Evolutionary conservation across 2,888 invertebrate species (phyloP), one percentile per base, ranked within the genome.

Genomic region (Drosophila hamatofila): DNA sequence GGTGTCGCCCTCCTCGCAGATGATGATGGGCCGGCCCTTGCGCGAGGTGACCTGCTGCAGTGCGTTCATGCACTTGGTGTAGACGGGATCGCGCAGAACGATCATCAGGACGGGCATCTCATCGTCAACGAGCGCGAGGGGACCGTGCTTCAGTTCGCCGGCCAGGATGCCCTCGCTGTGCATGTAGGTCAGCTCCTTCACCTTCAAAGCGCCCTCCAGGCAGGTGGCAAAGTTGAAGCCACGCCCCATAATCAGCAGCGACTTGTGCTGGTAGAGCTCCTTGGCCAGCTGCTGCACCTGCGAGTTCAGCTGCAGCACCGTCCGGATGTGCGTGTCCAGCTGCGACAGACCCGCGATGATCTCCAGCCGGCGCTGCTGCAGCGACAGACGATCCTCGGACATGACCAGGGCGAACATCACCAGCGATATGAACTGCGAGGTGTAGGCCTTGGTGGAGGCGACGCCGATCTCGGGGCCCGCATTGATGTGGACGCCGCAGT

Each of bases 381-480:
- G 94, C 2, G 99, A 99, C 91, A 99, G 96, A 76, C 99, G 96
- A 93, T 99, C 99, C 92, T 99, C 99, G 91, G 98, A 98, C 96
- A 99, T 97, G 54, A 98, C 98, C 72, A 99, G 94, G 0, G 98
- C 98, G 92, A 99, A 99, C 98, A 99, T 98, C n/a, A 99, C 98
- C 74, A 99, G 94, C 0, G 99, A 97, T 75, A 99, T 96, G 93
- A 99, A 99, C 93, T 99, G 99, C 72, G 99, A 99, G 1, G 99
- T 99, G 93, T 99, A 99, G 0, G 99, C 99, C 94, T 99, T 99
- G 11, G 99, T 99, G 61, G 98, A 98, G 39, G 99, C 99, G 3
- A 99, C 99, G 92, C 99, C 99, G 83, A 99, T 99, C 94, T 99
- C 99, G 6, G 99, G 99, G 0, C 99, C 99, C 33, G 99, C 99